Evolutionary conservation across 2,797 vertebrate genomes (phyloP).

Genomic region (Catostomus latipinnis): DNA sequence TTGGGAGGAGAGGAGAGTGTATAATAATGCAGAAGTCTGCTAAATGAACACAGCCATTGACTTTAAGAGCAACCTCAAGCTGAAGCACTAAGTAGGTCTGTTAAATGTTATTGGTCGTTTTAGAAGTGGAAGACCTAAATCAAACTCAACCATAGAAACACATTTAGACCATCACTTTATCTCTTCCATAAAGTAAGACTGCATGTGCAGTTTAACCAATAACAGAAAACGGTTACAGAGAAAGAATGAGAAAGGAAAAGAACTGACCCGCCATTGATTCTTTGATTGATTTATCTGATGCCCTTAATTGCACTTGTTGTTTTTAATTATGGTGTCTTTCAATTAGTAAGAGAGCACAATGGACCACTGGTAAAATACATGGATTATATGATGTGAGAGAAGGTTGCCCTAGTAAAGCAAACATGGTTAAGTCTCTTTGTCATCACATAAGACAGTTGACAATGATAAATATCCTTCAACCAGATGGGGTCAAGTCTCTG

Average conservation of each 20-base stretch:
- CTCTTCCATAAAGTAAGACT: constrained; percentile 10
- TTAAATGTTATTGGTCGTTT: constrained; percentile 8
- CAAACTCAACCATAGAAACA: background rate
- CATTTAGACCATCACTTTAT: background rate
- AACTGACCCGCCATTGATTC: background rate
- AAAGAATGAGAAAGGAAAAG: background rate
- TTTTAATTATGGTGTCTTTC: constrained; percentile 17
- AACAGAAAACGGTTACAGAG: background rate
- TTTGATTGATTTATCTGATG: constrained; percentile 1
- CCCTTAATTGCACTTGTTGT: background rate
- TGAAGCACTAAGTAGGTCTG: background rate
- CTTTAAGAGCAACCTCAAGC: background rate
- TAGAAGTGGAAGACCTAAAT: background rate
- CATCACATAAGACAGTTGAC: constrained; percentile 10
- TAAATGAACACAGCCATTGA: background rate
- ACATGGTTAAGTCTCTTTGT: constrained; percentile 14
- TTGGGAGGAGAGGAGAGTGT: too few species aligned
- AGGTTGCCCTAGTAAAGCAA: constrained; percentile 17
- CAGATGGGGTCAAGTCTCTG: background rate
- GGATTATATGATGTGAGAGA: background rate
- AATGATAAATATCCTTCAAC: background rate
- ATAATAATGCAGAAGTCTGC: too few species aligned
- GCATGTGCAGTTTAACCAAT: background rate
- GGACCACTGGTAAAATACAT: background rate
- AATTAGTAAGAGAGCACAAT: constrained; percentile 26